A percentile compares a stretch with the other conserved stretches of the same genome.
These are phyloP conservation scores for Allobates femoralis DNA, from an alignment of 2,797 vertebrate genomes.

Conservation along the genomic window DNA sequence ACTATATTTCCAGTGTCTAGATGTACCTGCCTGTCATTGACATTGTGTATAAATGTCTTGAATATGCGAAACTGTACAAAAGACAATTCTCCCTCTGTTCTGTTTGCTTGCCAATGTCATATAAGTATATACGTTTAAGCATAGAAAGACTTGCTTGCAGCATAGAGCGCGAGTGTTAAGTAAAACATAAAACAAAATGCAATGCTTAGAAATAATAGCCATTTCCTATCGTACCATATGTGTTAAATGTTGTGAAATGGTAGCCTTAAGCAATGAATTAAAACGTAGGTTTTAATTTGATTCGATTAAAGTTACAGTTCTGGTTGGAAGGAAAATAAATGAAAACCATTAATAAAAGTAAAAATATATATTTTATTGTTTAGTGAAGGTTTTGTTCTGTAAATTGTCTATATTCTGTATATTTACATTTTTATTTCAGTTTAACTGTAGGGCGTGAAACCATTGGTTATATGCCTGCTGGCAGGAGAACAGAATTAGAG, in stretches of 20 bases:
- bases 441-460: constrained; percentile 18
- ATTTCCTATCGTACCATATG: background rate
- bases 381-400: constrained; percentile 19
- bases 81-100: background rate
- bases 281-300: constrained; percentile 26
- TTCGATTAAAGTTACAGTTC: constrained; percentile 16
- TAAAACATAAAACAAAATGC: constrained; percentile 16
- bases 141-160: constrained; percentile 7
- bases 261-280: constrained; percentile 12
- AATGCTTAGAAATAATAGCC: constrained; percentile 17
- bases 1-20: background rate
- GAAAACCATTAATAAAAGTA: background rate
- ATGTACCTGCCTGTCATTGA: background rate
- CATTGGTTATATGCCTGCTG: constrained; percentile 36
- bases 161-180: background rate
- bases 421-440: constrained; percentile 19
- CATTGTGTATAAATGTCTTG: background rate
- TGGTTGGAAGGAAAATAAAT: constrained; percentile 17
- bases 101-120: background rate
- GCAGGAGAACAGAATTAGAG: constrained; percentile 44
- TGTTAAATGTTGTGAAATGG: background rate
- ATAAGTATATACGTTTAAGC: constrained; percentile 8
- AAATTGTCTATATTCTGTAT: constrained; percentile 27
- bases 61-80: background rate
- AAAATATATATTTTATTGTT: constrained; percentile 19